phyloP scores from a whole-genome alignment of 2,797 vertebrate genomes.

The Manis javanica region DNA sequence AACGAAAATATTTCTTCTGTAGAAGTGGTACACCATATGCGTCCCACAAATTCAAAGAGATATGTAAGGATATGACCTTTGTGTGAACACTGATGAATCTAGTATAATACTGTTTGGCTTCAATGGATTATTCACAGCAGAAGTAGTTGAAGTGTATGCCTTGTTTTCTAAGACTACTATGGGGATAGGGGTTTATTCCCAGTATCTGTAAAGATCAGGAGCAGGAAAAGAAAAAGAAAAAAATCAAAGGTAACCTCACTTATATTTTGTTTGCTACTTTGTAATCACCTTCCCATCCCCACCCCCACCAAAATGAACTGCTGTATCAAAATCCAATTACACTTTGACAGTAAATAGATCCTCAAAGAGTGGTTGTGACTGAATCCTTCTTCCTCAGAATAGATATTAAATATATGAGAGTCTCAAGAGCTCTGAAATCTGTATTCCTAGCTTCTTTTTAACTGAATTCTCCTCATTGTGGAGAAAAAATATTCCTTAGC shows the following conservation, averaged over 20 bases:
- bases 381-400: constrained; percentile 80
- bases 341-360: constrained; percentile 85
- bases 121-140: constrained; percentile 81
- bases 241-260: constrained; percentile 67
- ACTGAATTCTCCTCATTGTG: constrained; percentile 75
- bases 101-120: constrained; percentile 81
- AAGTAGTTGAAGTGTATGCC: constrained; percentile 83
- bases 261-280: constrained; percentile 76
- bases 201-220: constrained; percentile 70
- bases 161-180: constrained; percentile 78
- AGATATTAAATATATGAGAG: constrained; percentile 85
- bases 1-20: constrained; percentile 89
- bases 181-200: constrained; percentile 68
- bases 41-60: constrained; percentile 86
- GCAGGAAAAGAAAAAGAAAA: constrained; percentile 25
- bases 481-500: constrained; percentile 69
- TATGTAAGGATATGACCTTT: constrained; percentile 83
- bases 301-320: constrained; percentile 79
- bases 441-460: constrained; percentile 67
- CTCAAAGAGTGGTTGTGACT: constrained; percentile 80
- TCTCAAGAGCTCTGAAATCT: constrained; percentile 83
- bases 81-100: constrained; percentile 83
- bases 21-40: constrained; percentile 82
- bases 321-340: constrained; percentile 85
- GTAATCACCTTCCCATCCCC: constrained; percentile 74